Conservation (phyloP, 53 echinoderm and acorn worm genomes). For the Arbacia lixula region DNA sequence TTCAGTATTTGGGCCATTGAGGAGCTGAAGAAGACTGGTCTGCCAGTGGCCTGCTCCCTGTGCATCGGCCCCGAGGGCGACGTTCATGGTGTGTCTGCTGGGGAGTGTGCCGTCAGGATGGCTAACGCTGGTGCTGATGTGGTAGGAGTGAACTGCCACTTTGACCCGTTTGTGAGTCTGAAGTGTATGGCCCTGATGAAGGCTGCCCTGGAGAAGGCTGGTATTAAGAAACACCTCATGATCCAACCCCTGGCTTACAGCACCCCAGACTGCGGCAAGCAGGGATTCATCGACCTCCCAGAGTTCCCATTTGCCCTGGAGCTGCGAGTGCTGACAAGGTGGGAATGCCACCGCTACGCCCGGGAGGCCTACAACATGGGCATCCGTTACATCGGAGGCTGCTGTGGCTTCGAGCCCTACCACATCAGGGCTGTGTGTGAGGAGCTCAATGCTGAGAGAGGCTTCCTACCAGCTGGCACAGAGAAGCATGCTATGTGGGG, state of each 20-base stretch:
- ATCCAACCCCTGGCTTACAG: constrained; percentile 77
- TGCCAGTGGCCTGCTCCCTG: constrained; percentile 74
- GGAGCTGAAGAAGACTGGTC: constrained; percentile 71
- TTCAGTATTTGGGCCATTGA: constrained; percentile 98
- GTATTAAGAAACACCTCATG: constrained; percentile 78
- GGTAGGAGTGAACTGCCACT: constrained; percentile 94
- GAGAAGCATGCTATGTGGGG: constrained; percentile 97
- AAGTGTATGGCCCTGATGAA: constrained; percentile 82
- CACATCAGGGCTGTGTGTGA: constrained; percentile 89
- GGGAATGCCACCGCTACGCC: constrained; percentile 89
- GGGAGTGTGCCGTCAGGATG: constrained; percentile 84
- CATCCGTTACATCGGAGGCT: constrained; percentile 89
- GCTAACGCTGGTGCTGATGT: constrained; percentile 91
- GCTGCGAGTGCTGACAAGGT: constrained; percentile 84
- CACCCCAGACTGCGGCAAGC: constrained; percentile 81
- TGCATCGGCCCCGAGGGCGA: constrained; percentile 96
- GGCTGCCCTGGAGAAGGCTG: constrained; percentile 74
- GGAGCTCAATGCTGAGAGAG: constrained; percentile 81
- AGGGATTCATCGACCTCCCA: constrained; percentile 95
- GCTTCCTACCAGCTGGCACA: constrained; percentile 73
- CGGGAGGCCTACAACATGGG: constrained; percentile 88
- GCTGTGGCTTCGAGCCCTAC: constrained; percentile 98
- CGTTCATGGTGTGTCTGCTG: constrained; percentile 84
- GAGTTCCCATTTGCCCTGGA: constrained; percentile 95
- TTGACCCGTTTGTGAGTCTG: constrained; percentile 74